Evolutionary conservation across 2,113 vertebrate genomes (phyloP), one percentile per base, ranked within the genome.

Genomic region (Saguinus imperator): DNA sequence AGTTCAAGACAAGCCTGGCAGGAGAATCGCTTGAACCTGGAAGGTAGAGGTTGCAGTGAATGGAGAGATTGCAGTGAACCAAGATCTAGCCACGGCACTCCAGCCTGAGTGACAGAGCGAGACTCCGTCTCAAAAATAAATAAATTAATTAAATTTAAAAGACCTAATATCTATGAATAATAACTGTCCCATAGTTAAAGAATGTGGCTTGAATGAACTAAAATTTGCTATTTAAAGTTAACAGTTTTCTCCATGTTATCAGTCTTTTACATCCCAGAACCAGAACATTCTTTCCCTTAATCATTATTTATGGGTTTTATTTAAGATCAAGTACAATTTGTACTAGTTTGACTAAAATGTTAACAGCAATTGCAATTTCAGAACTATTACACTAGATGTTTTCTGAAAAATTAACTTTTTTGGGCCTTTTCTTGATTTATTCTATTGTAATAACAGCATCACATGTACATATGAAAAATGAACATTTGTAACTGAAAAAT

Each of bases 121-220:
- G 66, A 68, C 32, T 68, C 32, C 1, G 3, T 35, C 66, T 68
- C 32, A 68, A n/a, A 68, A 68, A 52, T 52, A 17, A 52, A 17
- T 52, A 1, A 52, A 52, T 52, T 18, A 52, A 52, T 52, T 52
- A 52, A 52, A 12, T 48, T 48, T 10, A 48, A 32, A 0, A 99
- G 99, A 91, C 99, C 99, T 73, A 99, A 99, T 73, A 99, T 98
- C 66, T n/a, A 98, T 97, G 57, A 98, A 99, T 91, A 97, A 98
- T 0, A 98, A 99, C 83, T 99, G 99, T 80, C 99, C 99, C 29
- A 99, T 99, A 79, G 98, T 99, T 96, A 99, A 98, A 61, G 98
- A 99, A 96, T 97, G 43, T 76, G 32, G 50, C 13, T 1, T 91
- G 18, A 92, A 84, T 88, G 23, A 75, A 55, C 29, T 77, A 85